Conservation (phyloP, 2,888 invertebrate genomes). For the Torymus auratus region DNA sequence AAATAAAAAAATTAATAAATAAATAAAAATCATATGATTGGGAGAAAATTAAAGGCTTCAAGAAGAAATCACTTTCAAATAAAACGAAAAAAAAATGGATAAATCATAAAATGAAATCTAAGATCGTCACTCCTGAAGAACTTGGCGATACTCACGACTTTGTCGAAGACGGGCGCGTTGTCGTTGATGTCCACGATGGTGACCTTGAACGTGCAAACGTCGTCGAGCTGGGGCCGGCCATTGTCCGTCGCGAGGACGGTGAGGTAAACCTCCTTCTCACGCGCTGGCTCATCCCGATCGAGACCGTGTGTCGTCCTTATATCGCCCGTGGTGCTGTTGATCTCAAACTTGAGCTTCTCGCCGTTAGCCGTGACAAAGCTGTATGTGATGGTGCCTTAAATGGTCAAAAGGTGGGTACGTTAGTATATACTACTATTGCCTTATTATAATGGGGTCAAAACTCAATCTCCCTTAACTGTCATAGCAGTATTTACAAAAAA, state of each 20-base stretch:
- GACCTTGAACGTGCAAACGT: conserved; percentile 95
- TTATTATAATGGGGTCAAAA: no score
- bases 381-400: conserved; percentile 85
- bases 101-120: no score
- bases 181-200: conserved; percentile 95
- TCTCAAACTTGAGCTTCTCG: conserved; percentile 87
- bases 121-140: no score
- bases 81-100: no score
- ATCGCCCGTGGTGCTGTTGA: conserved; percentile 86
- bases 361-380: conserved; percentile 87
- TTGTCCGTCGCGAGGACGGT: conserved; percentile 96
- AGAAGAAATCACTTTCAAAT: no score
- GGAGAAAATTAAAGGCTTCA: no score
- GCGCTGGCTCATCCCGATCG: conserved; percentile 92
- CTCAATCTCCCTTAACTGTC: no score
- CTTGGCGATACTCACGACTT: conserved; percentile 81
- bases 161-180: conserved; percentile 89
- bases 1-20: no score
- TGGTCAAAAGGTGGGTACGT: conserved; percentile 56
- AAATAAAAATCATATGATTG: no score
- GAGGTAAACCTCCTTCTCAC: conserved; percentile 89
- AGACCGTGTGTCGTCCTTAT: conserved; percentile 88
- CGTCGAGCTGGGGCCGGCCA: conserved; percentile 92
- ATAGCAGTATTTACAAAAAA: no score
- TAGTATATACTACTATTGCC: no score